A percentile compares a stretch with the other conserved stretches of the same genome.
Conservation (phyloP, 2,797 vertebrate genomes). For the Phalanger gymnotis region DNA sequence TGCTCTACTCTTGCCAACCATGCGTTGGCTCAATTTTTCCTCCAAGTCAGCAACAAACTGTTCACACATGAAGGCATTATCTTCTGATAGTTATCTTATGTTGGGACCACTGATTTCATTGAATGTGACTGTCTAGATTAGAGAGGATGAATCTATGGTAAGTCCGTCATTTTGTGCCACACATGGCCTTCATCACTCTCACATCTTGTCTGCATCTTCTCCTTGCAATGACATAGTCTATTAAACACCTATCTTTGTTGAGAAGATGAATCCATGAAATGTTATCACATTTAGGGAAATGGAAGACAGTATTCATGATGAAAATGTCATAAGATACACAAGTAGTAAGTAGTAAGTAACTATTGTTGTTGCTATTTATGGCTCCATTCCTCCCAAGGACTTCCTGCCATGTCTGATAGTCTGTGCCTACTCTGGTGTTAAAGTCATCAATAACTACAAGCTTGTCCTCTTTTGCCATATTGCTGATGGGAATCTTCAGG, state of each 20-base stretch:
- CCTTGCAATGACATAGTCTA: background rate
- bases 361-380: background rate
- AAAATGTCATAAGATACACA: background rate
- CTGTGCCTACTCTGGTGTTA: background rate
- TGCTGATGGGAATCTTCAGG: background rate
- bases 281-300: background rate
- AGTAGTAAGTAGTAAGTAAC: background rate
- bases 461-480: background rate
- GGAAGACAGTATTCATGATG: background rate
- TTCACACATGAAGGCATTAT: background rate
- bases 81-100: background rate
- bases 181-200: background rate
- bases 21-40: no score
- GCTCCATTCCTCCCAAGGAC: background rate
- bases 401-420: background rate
- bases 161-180: background rate
- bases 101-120: background rate
- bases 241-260: background rate
- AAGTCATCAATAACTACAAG: background rate
- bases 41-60: no score
- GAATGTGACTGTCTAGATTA: background rate
- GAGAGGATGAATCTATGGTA: background rate
- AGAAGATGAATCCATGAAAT: background rate
- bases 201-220: background rate
- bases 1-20: no score